Evolutionary conservation across 2,888 invertebrate species (phyloP).

Genomic region (Ormia ochracea): DNA sequence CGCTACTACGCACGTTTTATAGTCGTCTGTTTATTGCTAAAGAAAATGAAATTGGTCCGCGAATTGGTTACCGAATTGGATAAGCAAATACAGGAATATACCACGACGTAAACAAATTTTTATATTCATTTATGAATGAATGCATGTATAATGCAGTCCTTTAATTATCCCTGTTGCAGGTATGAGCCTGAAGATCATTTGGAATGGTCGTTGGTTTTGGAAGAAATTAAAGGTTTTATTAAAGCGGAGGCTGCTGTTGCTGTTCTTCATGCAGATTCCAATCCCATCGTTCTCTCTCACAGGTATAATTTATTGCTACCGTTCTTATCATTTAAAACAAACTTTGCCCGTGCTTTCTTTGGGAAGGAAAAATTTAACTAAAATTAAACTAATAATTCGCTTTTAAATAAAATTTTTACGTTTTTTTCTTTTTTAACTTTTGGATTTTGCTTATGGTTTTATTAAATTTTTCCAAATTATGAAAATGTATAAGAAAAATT

Average conservation of each 20-base stretch:
- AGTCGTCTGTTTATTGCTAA: slow-evolving; percentile 94
- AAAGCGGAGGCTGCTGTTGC: slow-evolving; percentile 93
- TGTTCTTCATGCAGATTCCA: slow-evolving; percentile 91
- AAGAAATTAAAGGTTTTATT: slow-evolving; percentile 96
- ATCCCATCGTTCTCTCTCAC: slow-evolving; percentile 90
- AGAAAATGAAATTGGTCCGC: slow-evolving; percentile 93
- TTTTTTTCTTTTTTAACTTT: slow-evolving; percentile 31
- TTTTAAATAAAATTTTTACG: slow-evolving; percentile 61
- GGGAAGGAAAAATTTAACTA: slow-evolving; percentile 67
- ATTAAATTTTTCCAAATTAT: slow-evolving; percentile 41
- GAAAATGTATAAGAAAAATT: neutral
- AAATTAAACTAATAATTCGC: slow-evolving; percentile 60
- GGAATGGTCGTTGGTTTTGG: slow-evolving; percentile 95
- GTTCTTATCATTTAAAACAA: slow-evolving; percentile 20
- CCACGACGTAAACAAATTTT: slow-evolving; percentile 80
- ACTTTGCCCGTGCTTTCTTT: slow-evolving; percentile 78
- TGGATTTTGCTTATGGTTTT: slow-evolving; percentile 44
- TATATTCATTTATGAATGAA: neutral
- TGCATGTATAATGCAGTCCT: neutral
- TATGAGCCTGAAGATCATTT: slow-evolving; percentile 98
- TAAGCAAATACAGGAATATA: slow-evolving; percentile 96
- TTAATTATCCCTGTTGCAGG: slow-evolving; percentile 63
- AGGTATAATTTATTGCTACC: slow-evolving; percentile 79
- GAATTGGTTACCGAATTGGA: slow-evolving; percentile 95
- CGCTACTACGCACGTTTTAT: slow-evolving; percentile 97